phyloP scores from a whole-genome alignment of 2,888 invertebrate genomes.

The Noctua fimbriata region DNA sequence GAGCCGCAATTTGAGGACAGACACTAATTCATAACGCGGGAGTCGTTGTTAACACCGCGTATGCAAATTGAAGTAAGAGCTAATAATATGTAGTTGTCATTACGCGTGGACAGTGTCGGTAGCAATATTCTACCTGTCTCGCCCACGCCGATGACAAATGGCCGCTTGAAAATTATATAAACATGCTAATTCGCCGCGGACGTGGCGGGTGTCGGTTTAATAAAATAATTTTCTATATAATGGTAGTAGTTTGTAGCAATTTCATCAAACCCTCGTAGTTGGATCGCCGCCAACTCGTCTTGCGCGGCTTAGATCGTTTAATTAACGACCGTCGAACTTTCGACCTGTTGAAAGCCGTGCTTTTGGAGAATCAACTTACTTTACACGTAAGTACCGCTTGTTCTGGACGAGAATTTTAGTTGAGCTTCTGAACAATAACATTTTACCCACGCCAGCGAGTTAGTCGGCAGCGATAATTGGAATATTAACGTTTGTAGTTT shows the following conservation, averaged over 20 bases:
- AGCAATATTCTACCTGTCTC: conserved; percentile 70
- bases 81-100: conserved; percentile 70
- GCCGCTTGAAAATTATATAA: conserved; percentile 74
- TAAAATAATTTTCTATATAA: conserved; percentile 80
- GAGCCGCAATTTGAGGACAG: conserved; percentile 76
- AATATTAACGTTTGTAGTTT: conserved; percentile 60
- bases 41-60: conserved; percentile 74
- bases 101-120: conserved; percentile 54
- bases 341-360: conserved; percentile 89
- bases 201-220: conserved; percentile 72
- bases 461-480: conserved; percentile 53
- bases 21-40: conserved; percentile 75
- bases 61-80: conserved; percentile 78
- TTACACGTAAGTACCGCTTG: conserved; percentile 78
- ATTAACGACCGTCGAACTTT: conserved; percentile 89
- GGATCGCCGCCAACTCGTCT: conserved; percentile 84
- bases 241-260: conserved; percentile 83
- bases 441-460: conserved; percentile 49
- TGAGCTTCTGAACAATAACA: conserved; percentile 64
- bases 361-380: conserved; percentile 84
- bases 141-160: conserved; percentile 79
- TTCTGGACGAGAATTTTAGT: conserved; percentile 76
- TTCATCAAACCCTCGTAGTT: conserved; percentile 85
- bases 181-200: conserved; percentile 80
- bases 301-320: conserved; percentile 88